Conservation (phyloP, 2,113 vertebrate species). For the Choloepus hoffmanni region DNA sequence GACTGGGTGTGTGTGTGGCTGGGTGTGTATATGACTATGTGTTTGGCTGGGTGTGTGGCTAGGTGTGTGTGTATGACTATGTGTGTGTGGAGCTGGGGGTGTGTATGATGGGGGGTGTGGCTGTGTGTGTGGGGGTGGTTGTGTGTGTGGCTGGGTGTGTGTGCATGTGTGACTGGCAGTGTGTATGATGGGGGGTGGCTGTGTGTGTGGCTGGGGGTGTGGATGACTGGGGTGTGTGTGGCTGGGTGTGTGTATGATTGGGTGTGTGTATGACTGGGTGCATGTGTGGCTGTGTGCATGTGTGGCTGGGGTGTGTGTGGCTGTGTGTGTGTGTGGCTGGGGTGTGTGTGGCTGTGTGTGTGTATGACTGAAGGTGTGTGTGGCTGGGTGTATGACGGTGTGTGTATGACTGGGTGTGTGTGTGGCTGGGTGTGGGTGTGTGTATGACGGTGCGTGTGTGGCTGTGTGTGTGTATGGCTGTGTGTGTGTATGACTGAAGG, state of each 20-base stretch:
- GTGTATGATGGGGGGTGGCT: too few species aligned
- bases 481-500: background rate
- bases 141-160: background rate
- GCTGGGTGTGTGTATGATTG: background rate
- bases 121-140: background rate
- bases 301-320: background rate
- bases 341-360: background rate
- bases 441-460: too few species aligned
- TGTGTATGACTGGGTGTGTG: background rate
- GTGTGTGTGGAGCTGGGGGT: background rate
- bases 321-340: too few species aligned
- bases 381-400: too few species aligned
- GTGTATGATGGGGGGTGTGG: too few species aligned
- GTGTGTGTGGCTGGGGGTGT: background rate
- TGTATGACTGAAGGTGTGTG: too few species aligned
- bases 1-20: too few species aligned
- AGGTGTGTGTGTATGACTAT: too few species aligned
- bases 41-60: background rate
- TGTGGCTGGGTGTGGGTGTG: background rate
- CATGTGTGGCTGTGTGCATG: background rate
- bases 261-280: too few species aligned
- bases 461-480: too few species aligned
- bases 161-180: background rate
- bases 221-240: too few species aligned
- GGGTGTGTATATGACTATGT: background rate